Base-by-base conservation (phyloP, 2,113 vertebrate species). In the Acanthisitta chloris region DNA sequence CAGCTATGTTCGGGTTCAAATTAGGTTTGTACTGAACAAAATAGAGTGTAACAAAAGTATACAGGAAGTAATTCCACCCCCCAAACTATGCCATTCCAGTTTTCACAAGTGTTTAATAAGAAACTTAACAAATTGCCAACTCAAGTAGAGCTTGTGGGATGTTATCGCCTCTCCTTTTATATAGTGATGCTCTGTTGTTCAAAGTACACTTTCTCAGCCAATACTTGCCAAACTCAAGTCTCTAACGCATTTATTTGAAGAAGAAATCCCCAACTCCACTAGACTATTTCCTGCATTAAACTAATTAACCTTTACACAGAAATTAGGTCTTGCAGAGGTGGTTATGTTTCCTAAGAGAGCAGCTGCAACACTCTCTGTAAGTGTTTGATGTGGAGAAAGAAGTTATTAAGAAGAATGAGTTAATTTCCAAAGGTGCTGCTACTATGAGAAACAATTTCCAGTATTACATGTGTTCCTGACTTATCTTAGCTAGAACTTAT, bases 301-400 rank as follows among this genome's bases (percentile, higher is more conserved):
- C 61, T 90, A 86, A 94, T 93, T 93, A 90, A 95, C 80, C 69
- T 90, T 83, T 57, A 55, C 25, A 49, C 23, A 88, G 82, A 92
- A 95, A 90, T 78, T 54, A 66, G 21, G 43, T 92, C 90, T 86
- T 86, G 48, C 59, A 88, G 51, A 71, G 81, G 33, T 91, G 61
- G 45, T 76, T 94, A 34, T 86, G n/a, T 67, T 73, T 95, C 76
- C 59, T 90, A 55, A 86, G 69, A 86, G 48, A 86, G 52, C 28
- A 92, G 45, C 61, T 2, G 0, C 65, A 72, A 40, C 59, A 34
- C 48, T 84, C 25, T 48, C 0, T 0, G 33, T 36, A 61, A 66
- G 18, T 34, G 38, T 82, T 94, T 90, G 80, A 90, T 81, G 88
- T 58, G 74, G 81, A 85, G 21, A 86, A 81, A 82, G 31, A 14